Evolutionary conservation across 1,140 invertebrate species (phyloP).

Genomic region (Schlechtendalia chinensis): DNA sequence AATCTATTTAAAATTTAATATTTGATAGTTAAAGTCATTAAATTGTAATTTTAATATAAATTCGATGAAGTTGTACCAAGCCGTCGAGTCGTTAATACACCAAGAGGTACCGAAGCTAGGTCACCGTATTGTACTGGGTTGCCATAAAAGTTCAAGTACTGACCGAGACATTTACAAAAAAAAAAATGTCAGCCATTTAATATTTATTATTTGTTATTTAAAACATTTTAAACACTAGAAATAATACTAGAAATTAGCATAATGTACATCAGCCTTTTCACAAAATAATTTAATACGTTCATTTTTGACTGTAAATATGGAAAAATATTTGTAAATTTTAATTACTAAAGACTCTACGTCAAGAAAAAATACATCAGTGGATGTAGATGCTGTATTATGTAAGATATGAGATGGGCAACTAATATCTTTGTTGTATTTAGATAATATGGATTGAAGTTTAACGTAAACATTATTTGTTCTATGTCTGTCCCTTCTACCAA

Average conservation of each 20-base stretch:
- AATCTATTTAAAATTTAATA: no score
- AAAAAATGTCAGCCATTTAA: no score
- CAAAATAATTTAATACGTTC: constrained; percentile 54
- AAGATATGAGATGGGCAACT: constrained; percentile 53
- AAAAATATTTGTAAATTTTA: constrained; percentile 55
- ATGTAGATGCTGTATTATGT: constrained; percentile 52
- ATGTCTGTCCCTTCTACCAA: constrained; percentile 53
- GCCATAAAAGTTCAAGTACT: no score
- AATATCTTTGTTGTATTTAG: constrained; percentile 50
- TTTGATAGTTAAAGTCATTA: no score
- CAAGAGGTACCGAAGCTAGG: no score
- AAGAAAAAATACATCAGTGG: constrained; percentile 53
- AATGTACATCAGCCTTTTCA: constrained; percentile 53
- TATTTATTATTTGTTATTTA: no score
- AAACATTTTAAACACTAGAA: no score
- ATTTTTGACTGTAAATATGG: constrained; percentile 54
- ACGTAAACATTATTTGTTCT: constrained; percentile 53
- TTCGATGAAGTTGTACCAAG: no score
- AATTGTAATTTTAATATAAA: no score
- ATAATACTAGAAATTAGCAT: constrained; percentile 52
- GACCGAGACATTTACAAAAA: no score
- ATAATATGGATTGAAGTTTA: constrained; percentile 52
- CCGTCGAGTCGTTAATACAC: no score
- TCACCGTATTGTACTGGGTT: no score
- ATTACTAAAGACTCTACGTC: constrained; percentile 54